A percentile compares a stretch with the other conserved stretches of the same genome.
Evolutionary conservation across 2,113 vertebrate species (phyloP).

Genomic region (Stigmatopora nigra): DNA sequence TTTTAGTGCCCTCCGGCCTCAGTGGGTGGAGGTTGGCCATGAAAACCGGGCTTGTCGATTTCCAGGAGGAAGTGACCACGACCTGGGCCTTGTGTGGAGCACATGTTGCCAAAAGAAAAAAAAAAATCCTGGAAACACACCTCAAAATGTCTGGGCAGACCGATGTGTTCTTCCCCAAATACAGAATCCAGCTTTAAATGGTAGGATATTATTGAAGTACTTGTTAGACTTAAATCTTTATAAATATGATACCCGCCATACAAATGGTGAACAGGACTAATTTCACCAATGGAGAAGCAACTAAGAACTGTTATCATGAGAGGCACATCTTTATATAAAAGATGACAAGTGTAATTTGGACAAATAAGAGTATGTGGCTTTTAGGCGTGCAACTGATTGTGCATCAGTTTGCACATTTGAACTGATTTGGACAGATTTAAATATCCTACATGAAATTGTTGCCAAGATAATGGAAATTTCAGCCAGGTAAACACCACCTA

Average conservation of each 20-base stretch:
- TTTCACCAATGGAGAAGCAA: conserved; percentile 35
- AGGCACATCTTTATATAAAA: conserved; percentile 57
- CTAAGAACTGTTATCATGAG: conserved; percentile 40
- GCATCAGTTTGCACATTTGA: conserved; percentile 61
- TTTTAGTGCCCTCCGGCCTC: too few relatives aligned
- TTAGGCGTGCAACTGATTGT: conserved; percentile 41
- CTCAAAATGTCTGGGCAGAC: not conserved
- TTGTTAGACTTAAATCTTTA: not conserved
- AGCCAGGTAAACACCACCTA: conserved; percentile 28
- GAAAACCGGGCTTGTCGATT: too few relatives aligned
- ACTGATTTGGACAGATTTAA: conserved; percentile 68
- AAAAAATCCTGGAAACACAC: too few relatives aligned
- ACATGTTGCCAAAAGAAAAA: too few relatives aligned
- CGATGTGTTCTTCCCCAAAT: not conserved
- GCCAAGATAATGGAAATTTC: conserved; percentile 63
- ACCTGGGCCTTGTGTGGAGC: too few relatives aligned
- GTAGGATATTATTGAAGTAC: not conserved
- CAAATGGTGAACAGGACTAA: conserved; percentile 35
- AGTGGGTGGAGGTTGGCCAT: too few relatives aligned
- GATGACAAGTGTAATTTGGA: conserved; percentile 71
- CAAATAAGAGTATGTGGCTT: conserved; percentile 44
- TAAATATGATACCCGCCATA: conserved; percentile 24
- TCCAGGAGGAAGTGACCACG: too few relatives aligned
- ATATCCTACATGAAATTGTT: conserved; percentile 55
- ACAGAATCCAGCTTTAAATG: not conserved